These are phyloP conservation scores for Epistrophella euchroma DNA, from an alignment of 2,888 invertebrate genomes.

Conservation along the genomic window DNA sequence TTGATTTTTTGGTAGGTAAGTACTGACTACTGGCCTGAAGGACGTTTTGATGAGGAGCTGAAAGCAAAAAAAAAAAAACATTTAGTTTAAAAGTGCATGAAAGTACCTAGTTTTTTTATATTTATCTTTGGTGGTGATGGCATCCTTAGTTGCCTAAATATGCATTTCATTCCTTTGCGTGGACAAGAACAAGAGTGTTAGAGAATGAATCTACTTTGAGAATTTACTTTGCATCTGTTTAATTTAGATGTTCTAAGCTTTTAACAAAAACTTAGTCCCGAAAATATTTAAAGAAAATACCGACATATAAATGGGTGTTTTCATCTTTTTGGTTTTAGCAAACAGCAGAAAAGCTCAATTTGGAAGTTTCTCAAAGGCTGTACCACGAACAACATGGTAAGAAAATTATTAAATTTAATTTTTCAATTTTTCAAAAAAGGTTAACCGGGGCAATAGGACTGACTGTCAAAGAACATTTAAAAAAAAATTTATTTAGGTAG, in stretches of 20 bases:
- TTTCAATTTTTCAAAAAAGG: too few relatives aligned
- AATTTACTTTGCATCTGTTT: constrained; percentile 3
- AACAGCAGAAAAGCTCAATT: too few relatives aligned
- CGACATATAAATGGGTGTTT: too few relatives aligned
- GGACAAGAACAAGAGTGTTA: neutral
- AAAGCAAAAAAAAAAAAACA: constrained; percentile 13
- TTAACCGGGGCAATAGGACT: too few relatives aligned
- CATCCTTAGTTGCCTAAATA: neutral
- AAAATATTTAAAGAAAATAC: too few relatives aligned
- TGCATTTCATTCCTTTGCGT: neutral
- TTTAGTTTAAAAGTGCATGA: constrained; percentile 8
- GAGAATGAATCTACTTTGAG: neutral
- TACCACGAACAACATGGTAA: too few relatives aligned
- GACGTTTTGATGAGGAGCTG: constrained; percentile 13
- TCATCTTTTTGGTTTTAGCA: too few relatives aligned
- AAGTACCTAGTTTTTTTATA: constrained; percentile 1
- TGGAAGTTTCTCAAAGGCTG: too few relatives aligned
- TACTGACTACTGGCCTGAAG: constrained; percentile 9
- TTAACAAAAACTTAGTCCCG: too few relatives aligned
- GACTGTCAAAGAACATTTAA: too few relatives aligned
- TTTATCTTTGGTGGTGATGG: constrained; percentile 1
- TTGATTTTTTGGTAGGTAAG: neutral
- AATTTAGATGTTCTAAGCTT: neutral
- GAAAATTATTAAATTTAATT: too few relatives aligned
- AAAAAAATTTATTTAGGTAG: too few relatives aligned